Percentiles rank a stretch among this genome's conserved stretches.
Conservation (phyloP, 2,797 vertebrate genomes). For the Neomorphus geoffroyi region DNA sequence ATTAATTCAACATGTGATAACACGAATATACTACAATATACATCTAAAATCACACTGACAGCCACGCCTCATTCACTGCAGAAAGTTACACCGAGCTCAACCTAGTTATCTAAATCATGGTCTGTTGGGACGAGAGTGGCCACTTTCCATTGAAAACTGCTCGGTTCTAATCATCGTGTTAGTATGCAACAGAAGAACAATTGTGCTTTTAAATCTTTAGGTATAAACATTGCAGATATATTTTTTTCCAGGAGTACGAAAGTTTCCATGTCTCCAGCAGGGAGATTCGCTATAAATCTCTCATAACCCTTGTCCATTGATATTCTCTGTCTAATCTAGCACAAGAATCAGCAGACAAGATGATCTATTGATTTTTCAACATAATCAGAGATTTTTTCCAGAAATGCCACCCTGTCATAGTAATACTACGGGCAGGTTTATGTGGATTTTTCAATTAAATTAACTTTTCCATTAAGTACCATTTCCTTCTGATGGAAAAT, state of each 20-base stretch:
- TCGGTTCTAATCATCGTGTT: not conserved
- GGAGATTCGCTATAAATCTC: not conserved
- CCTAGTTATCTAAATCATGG: not conserved
- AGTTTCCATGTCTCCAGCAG: not conserved
- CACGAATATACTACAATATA: not conserved
- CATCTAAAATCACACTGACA: not conserved
- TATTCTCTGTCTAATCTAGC: not conserved
- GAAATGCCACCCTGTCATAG: not conserved
- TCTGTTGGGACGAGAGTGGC: not conserved
- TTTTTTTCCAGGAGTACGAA: not conserved
- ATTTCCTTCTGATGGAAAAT: not conserved
- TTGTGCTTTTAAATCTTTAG: not conserved
- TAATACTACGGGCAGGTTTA: not conserved
- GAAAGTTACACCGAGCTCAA: not conserved
- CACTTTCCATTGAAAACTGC: not conserved
- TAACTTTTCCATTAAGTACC: not conserved
- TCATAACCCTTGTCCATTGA: not conserved
- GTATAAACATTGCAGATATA: not conserved
- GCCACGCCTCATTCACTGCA: not conserved
- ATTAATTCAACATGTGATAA: not conserved
- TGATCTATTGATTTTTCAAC: not conserved
- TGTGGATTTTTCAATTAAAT: not conserved
- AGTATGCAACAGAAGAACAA: not conserved
- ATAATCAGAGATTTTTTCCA: not conserved
- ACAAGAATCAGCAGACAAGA: not conserved